Percentiles rank a stretch among this genome's conserved stretches.
Conservation (phyloP, 2,113 vertebrate genomes). For the Gopherus evgoodei region DNA sequence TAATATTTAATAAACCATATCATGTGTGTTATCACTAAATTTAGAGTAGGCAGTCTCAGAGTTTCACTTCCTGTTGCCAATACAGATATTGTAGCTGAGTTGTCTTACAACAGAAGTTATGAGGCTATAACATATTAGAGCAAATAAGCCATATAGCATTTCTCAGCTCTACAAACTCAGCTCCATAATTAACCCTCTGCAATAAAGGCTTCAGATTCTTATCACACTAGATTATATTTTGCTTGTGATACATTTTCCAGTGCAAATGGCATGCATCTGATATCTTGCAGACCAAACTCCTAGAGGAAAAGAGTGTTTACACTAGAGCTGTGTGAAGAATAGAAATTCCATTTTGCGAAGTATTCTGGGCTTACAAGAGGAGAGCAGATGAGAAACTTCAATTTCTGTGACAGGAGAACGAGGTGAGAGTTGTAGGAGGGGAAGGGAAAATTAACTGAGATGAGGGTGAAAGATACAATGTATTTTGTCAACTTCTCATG, state of each 20-base stretch:
- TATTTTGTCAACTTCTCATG: neutral
- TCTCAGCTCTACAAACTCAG: neutral
- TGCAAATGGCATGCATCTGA: neutral
- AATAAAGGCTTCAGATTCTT: neutral
- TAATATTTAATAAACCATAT: neutral
- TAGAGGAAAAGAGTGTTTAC: neutral
- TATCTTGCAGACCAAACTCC: neutral
- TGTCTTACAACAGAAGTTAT: neutral
- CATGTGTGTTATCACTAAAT: neutral
- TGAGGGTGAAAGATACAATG: neutral
- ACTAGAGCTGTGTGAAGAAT: neutral
- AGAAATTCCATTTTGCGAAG: neutral
- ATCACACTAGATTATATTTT: neutral
- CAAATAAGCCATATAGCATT: neutral
- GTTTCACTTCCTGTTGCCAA: neutral
- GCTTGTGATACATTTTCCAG: neutral
- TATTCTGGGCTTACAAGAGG: neutral
- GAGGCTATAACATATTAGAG: neutral
- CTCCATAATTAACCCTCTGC: neutral
- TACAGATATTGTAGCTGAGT: neutral
- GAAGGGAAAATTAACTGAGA: neutral
- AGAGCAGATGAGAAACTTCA: neutral
- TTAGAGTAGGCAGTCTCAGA: neutral
- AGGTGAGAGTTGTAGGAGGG: neutral
- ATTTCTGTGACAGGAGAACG: neutral